Conservation (phyloP, 2,888 invertebrate genomes). For the Pheosia gnoma region DNA sequence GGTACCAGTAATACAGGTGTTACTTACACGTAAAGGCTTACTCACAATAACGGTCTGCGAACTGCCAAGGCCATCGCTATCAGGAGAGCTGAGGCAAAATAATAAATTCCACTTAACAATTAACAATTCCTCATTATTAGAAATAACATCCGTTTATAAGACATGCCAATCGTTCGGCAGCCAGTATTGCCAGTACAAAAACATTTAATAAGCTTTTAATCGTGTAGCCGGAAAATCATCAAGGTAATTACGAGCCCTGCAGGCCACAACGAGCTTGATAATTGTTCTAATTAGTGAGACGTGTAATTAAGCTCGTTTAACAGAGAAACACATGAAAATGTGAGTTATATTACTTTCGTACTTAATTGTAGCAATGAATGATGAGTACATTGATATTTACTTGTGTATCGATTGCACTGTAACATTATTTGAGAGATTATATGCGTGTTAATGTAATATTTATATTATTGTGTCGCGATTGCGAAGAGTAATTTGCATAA, state of each 20-base stretch:
- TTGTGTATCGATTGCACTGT: background rate
- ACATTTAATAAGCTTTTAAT: slow-evolving; percentile 41
- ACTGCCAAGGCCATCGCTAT: background rate
- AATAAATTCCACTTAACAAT: background rate
- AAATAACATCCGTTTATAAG: background rate
- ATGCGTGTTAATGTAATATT: no score
- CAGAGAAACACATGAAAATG: slow-evolving; percentile 22
- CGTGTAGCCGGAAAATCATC: slow-evolving; percentile 47
- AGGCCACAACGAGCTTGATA: slow-evolving; percentile 49
- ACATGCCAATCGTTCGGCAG: background rate
- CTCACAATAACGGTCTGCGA: no score
- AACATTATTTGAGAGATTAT: background rate
- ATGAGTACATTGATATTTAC: slow-evolving; percentile 4
- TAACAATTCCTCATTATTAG: background rate
- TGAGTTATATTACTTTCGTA: slow-evolving; percentile 16
- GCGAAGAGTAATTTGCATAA: no score
- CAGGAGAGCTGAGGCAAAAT: background rate
- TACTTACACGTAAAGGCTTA: no score
- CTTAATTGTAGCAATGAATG: slow-evolving; percentile 27
- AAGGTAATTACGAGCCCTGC: slow-evolving; percentile 33
- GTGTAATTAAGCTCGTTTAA: slow-evolving; percentile 31
- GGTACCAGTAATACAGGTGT: no score
- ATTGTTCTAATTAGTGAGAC: slow-evolving; percentile 53
- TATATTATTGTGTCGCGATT: no score
- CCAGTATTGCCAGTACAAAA: slow-evolving; percentile 10